Percentiles rank a stretch among this genome's conserved stretches.
These are phyloP conservation scores for Morbakka virulenta DNA, from an alignment of 30 jellyfish, hydroid and myxozoan genomes.

Conservation along the genomic window DNA sequence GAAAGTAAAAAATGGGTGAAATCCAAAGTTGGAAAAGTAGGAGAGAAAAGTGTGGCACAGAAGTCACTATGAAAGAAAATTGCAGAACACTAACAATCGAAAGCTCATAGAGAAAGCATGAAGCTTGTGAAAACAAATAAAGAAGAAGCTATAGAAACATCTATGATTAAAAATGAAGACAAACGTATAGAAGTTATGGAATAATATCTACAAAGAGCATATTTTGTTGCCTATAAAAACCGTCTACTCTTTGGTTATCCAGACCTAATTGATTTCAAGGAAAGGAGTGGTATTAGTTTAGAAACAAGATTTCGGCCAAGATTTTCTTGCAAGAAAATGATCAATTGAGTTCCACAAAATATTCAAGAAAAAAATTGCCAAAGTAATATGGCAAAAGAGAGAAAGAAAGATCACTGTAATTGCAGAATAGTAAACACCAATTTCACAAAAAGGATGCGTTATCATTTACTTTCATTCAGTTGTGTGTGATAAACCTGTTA, in stretches of 20 bases:
- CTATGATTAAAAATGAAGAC: neutral
- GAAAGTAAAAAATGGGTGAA: neutral
- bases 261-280: neutral
- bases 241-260: neutral
- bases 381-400: neutral
- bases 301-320: neutral
- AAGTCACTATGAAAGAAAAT: neutral
- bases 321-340: neutral
- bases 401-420: neutral
- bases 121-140: neutral
- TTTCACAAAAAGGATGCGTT: neutral
- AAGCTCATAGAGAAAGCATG: neutral
- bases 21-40: neutral
- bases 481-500: neutral
- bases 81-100: neutral
- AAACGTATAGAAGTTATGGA: neutral
- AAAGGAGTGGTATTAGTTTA: neutral
- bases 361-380: neutral
- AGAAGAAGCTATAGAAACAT: neutral
- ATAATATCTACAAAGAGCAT: neutral
- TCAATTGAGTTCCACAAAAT: neutral
- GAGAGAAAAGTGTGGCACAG: neutral
- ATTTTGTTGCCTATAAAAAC: neutral
- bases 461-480: neutral
- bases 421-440: neutral